Base-by-base conservation (phyloP, 2,888 invertebrate genomes). In the Diplolepis rosae region DNA sequence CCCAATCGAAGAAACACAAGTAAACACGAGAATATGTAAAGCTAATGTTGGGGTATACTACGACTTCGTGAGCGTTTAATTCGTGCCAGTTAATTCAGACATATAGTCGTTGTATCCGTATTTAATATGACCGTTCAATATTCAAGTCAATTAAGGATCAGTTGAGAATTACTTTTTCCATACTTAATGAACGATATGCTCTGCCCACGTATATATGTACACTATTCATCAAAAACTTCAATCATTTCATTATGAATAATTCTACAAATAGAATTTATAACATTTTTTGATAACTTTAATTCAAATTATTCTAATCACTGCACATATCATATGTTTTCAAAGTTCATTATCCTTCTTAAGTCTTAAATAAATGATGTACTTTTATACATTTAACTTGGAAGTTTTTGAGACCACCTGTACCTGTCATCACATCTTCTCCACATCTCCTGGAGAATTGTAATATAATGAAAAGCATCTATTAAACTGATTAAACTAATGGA, bases 161-260 rank as follows among this genome's bases (percentile, higher is more conserved):
- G 18, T 52, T 52, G 52, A 52, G 52, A 52, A 52, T 28, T 15
- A 30, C 6, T 52, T 52, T 28, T 52, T 28, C 15, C 30, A 15
- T 52, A 15, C 15, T 1, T 52, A 30, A 52, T 52, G 30, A 52
- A 52, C 52, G 52, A 52, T 52, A n/a, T 52, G 30, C 28, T 28
- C 52, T 52, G 2, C 52, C 52, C 30, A 52, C 52, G 6, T 52
- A 52, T 2, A 7, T 15, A 42, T 15, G 30, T 52, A 52, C 30
- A 52, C 28, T 52, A 52, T 52, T 52, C 52, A 6, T 51, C 51
- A 51, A 51, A 51, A 51, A 27, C 27, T 51, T 27, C 27, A 27
- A 4, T 24, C 24, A 50, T 3, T 7, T 22, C 50, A 9, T 18
- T 22, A 48, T 18, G 15, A 42, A 42, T n/a, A 2, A 1, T n/a